These are phyloP conservation scores for Anisognathus igniventris DNA, from an alignment of 2,797 vertebrate species.

Conservation along the genomic window DNA sequence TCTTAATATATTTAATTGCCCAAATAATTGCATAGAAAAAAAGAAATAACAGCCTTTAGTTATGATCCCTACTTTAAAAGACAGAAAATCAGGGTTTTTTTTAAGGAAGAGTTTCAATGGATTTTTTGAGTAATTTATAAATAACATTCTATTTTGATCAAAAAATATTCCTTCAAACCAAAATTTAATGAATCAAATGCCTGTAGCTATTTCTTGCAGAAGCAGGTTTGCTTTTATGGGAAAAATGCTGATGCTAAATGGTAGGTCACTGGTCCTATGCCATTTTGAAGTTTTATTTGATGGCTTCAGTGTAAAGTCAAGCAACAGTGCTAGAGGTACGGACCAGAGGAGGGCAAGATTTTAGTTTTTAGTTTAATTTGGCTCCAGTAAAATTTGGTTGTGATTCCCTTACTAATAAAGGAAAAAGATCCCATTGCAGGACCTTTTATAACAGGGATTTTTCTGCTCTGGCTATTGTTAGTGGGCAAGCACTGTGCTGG, in stretches of 20 bases:
- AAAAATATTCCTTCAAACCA: conserved; percentile 29
- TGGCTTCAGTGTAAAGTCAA: background rate
- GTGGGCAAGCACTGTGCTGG: background rate
- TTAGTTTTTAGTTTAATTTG: background rate
- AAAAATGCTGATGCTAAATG: conserved; percentile 5
- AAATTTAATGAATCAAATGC: conserved; percentile 48
- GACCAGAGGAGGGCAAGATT: background rate
- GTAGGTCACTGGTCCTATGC: background rate
- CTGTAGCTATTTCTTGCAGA: conserved; percentile 23
- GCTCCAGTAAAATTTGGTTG: background rate
- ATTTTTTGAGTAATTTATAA: background rate
- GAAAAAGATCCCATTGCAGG: rapidly evolving
- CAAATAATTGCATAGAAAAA: background rate
- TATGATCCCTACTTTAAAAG: background rate
- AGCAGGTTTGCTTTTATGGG: background rate
- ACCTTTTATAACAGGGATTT: background rate
- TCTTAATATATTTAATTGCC: background rate
- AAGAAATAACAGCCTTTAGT: background rate
- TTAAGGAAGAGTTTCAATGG: conserved; percentile 35
- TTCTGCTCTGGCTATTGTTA: background rate
- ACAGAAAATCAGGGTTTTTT: conserved; percentile 18
- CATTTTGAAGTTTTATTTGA: conserved; percentile 18
- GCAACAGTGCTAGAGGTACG: background rate
- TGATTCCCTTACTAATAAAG: background rate
- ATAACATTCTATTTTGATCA: conserved; percentile 52